These are phyloP conservation scores for Nebria ingens DNA, from an alignment of 1,140 invertebrate genomes.

Conservation along the genomic window DNA sequence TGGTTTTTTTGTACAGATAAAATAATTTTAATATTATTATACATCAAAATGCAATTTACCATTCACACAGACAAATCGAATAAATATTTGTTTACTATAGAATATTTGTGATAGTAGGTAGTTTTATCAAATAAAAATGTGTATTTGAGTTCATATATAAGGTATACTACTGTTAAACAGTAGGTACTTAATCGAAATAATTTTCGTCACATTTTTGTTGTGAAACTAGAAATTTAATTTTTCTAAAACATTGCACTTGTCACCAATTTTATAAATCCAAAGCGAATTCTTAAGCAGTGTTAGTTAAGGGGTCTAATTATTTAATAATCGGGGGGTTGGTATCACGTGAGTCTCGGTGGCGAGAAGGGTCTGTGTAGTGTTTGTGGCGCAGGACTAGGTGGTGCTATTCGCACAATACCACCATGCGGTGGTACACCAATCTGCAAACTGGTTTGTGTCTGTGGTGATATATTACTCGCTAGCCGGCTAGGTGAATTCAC, in stretches of 20 bases:
- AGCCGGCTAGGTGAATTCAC: constrained; percentile 36
- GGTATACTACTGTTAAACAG: too few species aligned
- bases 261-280: neutral
- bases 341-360: constrained; percentile 41
- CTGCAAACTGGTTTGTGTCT: constrained; percentile 22
- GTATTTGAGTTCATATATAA: too few species aligned
- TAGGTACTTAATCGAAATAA: too few species aligned
- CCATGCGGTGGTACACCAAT: constrained; percentile 21
- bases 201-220: too few species aligned
- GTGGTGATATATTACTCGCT: constrained; percentile 22
- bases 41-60: too few species aligned
- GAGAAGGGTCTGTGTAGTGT: constrained; percentile 42
- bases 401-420: constrained; percentile 31
- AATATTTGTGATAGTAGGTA: too few species aligned
- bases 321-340: constrained; percentile 25
- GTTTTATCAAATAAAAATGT: too few species aligned
- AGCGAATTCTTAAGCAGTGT: neutral
- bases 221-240: too few species aligned
- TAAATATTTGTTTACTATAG: too few species aligned
- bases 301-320: constrained; percentile 12
- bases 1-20: too few species aligned
- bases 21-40: too few species aligned
- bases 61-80: too few species aligned
- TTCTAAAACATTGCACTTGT: neutral
- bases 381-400: constrained; percentile 23